Base-by-base conservation (phyloP, 2,888 invertebrate species). In the Teleiodes luculella region DNA sequence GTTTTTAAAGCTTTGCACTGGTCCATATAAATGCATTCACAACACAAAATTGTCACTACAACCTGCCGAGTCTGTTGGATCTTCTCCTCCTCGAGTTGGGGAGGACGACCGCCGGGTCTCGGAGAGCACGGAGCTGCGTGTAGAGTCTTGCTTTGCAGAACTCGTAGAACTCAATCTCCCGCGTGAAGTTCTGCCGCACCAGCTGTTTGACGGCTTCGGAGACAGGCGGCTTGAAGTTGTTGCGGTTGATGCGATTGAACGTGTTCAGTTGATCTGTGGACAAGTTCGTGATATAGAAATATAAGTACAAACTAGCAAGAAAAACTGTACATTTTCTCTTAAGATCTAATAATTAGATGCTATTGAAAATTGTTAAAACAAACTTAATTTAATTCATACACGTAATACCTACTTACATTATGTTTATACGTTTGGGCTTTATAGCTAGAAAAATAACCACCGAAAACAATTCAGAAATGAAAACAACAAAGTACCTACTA, bases 101-200 rank as follows among this genome's bases (percentile, higher is more conserved):
- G 3, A 81, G 60, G 0, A 76, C 66, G 20, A 85, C 67, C 0
- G 72, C 56, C 1, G 91, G 89, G 54, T 94, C 89, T 70, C 93
- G 91, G 1, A 95, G 86, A 0, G 96, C 96, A 56, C 94, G 83
- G 57, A 95, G 91, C 71, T 97, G 97, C 76, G 93, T 91, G 71
- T 97, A 94, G 14, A 97, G 90, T 68, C 97, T 90, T 74, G 97
- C 96, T 66, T 93, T 93, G 77, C 96, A 96, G 78, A 97, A 97
- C 72, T 97, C 95, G 79, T 97, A 97, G 82, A 97, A 96, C 71
- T 97, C 97, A 10, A 97, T 95, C 85, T 97, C 97, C 54, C 94
- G 91, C 0, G 96, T 96, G 76, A 97, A 96, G 82, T 97, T 97
- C 36, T 91, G 92, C 61, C 96, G 91, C 4, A 97, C 95, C 51